A percentile compares a stretch with the other conserved stretches of the same genome.
These are phyloP conservation scores for Escarpia spicata DNA, from an alignment of 2,888 invertebrate species.

Conservation along the genomic window DNA sequence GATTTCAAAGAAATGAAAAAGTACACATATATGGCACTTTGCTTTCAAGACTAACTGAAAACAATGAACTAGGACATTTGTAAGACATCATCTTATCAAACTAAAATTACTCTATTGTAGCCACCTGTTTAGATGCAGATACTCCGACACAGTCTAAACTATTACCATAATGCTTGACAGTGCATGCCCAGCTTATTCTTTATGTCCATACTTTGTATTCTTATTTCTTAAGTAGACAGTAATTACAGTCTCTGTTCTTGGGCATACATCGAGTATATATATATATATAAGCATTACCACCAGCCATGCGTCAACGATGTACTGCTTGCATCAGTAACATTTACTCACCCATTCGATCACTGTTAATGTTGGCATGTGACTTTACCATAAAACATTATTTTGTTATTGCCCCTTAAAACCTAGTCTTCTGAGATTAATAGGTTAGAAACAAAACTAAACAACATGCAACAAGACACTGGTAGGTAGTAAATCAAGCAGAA, in stretches of 20 bases:
- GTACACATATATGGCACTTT: neutral
- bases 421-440: neutral
- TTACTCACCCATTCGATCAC: neutral
- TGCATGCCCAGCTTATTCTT: no score
- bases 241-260: neutral
- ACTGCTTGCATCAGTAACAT: neutral
- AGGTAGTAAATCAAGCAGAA: neutral
- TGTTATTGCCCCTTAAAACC: neutral
- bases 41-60: neutral
- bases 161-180: no score
- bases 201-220: no score
- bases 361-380: neutral
- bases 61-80: neutral
- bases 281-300: neutral
- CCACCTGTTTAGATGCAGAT: neutral
- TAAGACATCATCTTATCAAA: neutral
- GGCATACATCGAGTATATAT: neutral
- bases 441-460: neutral
- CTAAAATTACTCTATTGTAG: neutral
- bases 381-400: neutral
- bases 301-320: neutral
- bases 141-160: neutral
- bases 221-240: no score
- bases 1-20: neutral
- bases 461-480: neutral